Conservation (phyloP, 2,797 vertebrate species). For the Aulostomus chinensis region DNA sequence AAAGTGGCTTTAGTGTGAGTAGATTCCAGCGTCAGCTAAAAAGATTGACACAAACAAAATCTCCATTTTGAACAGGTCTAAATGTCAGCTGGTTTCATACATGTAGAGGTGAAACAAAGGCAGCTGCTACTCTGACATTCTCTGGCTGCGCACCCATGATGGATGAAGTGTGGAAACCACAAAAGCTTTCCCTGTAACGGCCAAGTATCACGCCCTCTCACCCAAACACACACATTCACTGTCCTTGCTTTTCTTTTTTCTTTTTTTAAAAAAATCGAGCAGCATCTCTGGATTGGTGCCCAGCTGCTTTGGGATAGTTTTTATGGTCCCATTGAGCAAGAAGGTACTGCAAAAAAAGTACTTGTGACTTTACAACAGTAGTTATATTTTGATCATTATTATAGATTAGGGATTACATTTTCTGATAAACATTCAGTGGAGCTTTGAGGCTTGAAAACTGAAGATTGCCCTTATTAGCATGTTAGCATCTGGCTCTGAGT, state of each 20-base stretch:
- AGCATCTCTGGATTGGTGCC: conserved; percentile 22
- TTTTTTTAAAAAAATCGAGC: too few species aligned
- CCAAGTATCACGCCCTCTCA: conserved; percentile 6
- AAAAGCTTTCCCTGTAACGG: conserved; percentile 10
- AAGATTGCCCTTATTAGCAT: too few species aligned
- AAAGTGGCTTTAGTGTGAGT: conserved; percentile 16
- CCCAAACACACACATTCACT: too few species aligned
- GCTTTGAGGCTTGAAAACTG: too few species aligned
- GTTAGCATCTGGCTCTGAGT: too few species aligned
- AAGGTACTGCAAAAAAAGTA: too few species aligned
- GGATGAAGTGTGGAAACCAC: conserved; percentile 22
- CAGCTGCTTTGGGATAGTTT: conserved; percentile 4
- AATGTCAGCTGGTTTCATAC: not conserved
- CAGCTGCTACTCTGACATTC: not conserved
- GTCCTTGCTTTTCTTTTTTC: not conserved
- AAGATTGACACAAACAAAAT: conserved; percentile 3
- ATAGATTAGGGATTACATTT: too few species aligned
- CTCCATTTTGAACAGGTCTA: conserved; percentile 1
- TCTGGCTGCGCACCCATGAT: conserved; percentile 22
- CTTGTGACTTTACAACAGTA: too few species aligned
- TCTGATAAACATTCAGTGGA: too few species aligned
- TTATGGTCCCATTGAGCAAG: not conserved
- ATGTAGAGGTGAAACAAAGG: conserved; percentile 16
- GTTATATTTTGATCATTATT: too few species aligned
- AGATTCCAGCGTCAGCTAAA: conserved; percentile 12